Evolutionary conservation across 1,140 invertebrate genomes (phyloP), one percentile per base, ranked within the genome.

Genomic region (Drosophila carrolli): DNA sequence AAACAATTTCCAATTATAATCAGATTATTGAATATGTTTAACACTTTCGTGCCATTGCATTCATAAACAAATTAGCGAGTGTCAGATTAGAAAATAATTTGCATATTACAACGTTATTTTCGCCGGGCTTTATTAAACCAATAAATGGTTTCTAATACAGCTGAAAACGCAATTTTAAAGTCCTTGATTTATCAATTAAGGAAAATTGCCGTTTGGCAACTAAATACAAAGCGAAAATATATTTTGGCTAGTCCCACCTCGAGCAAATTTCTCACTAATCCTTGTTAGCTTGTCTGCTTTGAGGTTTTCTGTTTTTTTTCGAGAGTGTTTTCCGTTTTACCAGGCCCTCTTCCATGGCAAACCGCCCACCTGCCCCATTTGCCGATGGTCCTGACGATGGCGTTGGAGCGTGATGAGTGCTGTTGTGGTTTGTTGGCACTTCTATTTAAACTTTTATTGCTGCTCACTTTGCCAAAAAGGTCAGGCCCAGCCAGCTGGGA

Each of bases 371-470:
- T 72, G 66, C 43, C 68, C 68, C 68, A 71, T 72, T 72, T 72
- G 65, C 68, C 47, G 67, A 71, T 47, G 65, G 65, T 71, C 40
- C 66, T 47, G 62, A 68, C 68, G 68, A 71, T 72, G 83, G 83
- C 78, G 82, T 79, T 88, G 75, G 76, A 83, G 71, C 83, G 73
- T 88, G 83, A 88, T 88, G 83, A 88, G 83, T 88, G 83, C 79
- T 88, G 84, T 83, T 88, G 83, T 89, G 83, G 83, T 83, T 88
- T 88, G 83, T 88, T 88, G 83, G 79, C 75, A 86, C 84, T 89
- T 89, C 79, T 88, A 89, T 88, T 88, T 88, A 88, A 88, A 88
- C 83, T 89, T 88, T 88, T 88, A 88, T 88, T 88, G 76, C 83
- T 71, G 83, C 75, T 78, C 80, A 82, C 68, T 79, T 88, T 82